Evolutionary conservation across 2,888 invertebrate genomes (phyloP), one percentile per base, ranked within the genome.

Genomic region (Boloria euphrosyne): DNA sequence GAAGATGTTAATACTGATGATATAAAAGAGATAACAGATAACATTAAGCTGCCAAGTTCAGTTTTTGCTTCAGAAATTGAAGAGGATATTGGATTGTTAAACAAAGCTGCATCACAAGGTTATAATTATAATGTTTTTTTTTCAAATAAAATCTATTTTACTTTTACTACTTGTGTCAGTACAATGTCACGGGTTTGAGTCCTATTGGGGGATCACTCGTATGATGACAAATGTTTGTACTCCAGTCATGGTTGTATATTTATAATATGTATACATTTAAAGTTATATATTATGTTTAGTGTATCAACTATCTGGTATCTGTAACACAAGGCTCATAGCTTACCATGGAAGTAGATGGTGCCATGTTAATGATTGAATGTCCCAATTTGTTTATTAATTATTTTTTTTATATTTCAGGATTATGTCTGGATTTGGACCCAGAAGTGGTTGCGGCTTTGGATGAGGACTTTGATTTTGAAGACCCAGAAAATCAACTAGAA

Each of bases 371-470:
- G n/a, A n/a, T n/a, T n/a, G n/a, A n/a, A n/a, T n/a, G n/a, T n/a
- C n/a, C n/a, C n/a, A n/a, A n/a, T n/a, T n/a, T n/a, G n/a, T n/a
- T n/a, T n/a, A n/a, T n/a, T n/a, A n/a, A n/a, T n/a, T n/a, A 22
- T 22, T 2, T 22, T 22, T 64, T 27, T 54, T 60, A 60, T 58
- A 38, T 75, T 77, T 13, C 71, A 92, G 93, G 92, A 1, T 71
- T 93, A 0, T 93, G 95, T 61, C 87, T 96, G 51, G 94, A 98
- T 81, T 90, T 97, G 86, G 99, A 99, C 83, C 97, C 98, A 0
- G 99, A 99, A 78, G 93, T 99, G 44, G 95, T 98, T 0, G 98
- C 97, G 5, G 98, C 97, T 0, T 92, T 99, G 85, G 98, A 98
- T 80, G 98, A 98, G 70, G 98, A 98, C 85, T 98, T 97, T 83